Percentiles rank a stretch among this genome's conserved stretches.
These are phyloP conservation scores for Anser brachyrhynchus DNA, from an alignment of 2,113 vertebrate species.

Conservation along the genomic window DNA sequence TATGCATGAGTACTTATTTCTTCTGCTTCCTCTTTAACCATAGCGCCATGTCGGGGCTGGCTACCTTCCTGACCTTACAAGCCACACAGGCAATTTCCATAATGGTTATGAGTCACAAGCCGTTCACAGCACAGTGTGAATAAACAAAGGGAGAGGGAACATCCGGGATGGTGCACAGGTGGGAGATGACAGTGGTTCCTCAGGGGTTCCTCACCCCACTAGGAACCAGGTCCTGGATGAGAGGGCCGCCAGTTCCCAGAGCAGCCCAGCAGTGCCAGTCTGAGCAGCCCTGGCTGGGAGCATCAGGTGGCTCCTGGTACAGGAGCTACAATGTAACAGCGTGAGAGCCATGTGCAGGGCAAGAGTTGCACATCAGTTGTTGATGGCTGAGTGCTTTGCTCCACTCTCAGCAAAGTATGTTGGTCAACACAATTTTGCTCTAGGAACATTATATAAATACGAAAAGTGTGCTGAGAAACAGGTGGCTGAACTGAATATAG, in stretches of 20 bases:
- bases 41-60: background rate
- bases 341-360: background rate
- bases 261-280: fast-evolving
- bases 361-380: fast-evolving
- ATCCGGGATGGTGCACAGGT: background rate
- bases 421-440: background rate
- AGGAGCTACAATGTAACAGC: background rate
- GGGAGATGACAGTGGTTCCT: background rate
- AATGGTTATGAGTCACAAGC: slow-evolving; percentile 5
- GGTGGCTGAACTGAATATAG: background rate
- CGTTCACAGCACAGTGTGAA: background rate
- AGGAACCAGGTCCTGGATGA: background rate
- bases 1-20: slow-evolving; percentile 29
- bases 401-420: background rate
- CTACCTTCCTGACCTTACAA: slow-evolving; percentile 6
- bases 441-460: background rate
- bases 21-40: background rate
- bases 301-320: background rate
- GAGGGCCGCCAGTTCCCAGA: background rate
- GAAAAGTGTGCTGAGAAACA: background rate
- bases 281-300: background rate
- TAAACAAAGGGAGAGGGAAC: background rate
- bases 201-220: background rate
- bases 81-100: background rate
- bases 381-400: background rate